Evolutionary conservation across 2,888 invertebrate species (phyloP).

Genomic region (Aethes cnicana): DNA sequence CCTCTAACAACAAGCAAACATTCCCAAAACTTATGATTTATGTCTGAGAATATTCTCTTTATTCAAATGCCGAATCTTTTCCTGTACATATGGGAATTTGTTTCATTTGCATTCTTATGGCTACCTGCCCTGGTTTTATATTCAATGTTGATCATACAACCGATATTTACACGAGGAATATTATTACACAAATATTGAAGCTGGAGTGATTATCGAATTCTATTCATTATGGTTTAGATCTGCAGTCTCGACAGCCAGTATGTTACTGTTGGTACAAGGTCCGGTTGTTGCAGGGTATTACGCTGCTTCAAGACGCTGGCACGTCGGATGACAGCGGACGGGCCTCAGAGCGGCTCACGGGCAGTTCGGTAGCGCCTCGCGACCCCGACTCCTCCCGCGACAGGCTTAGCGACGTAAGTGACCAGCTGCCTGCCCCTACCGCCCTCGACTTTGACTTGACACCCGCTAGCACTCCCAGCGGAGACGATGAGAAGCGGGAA

Average conservation of each 20-base stretch:
- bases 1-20: slow-evolving; percentile 24
- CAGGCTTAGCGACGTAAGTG: slow-evolving; percentile 92
- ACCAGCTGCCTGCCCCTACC: slow-evolving; percentile 36
- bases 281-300: slow-evolving; percentile 84
- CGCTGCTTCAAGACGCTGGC: slow-evolving; percentile 89
- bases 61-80: slow-evolving; percentile 15
- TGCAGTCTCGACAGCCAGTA: no score
- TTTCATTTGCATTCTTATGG: neutral
- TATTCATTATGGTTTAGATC: no score
- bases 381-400: slow-evolving; percentile 92
- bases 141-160: no score
- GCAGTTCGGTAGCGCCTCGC: slow-evolving; percentile 88
- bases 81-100: neutral
- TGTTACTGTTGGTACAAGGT: slow-evolving; percentile 23
- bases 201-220: no score
- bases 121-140: no score
- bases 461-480: slow-evolving; percentile 28
- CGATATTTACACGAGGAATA: no score
- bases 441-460: slow-evolving; percentile 31
- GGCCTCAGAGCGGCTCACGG: slow-evolving; percentile 90
- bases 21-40: slow-evolving; percentile 21
- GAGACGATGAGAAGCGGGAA: slow-evolving; percentile 28
- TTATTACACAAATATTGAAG: no score
- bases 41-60: slow-evolving; percentile 12
- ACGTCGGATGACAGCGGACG: slow-evolving; percentile 93